Conservation (phyloP, 2,888 invertebrate genomes). For the Eupithecia dodoneata region DNA sequence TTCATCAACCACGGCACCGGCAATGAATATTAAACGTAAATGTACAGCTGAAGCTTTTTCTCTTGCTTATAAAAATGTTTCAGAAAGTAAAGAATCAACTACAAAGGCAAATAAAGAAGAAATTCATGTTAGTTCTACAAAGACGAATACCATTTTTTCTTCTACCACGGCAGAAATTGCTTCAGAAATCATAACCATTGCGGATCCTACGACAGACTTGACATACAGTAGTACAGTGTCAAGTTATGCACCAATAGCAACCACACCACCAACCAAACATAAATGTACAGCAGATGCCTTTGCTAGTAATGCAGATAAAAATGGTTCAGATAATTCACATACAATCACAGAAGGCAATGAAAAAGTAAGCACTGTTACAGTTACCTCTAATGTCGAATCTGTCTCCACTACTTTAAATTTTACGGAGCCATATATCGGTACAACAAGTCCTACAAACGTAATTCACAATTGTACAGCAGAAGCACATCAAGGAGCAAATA, state of each 20-base stretch:
- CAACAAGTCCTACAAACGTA: background rate
- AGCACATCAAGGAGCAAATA: background rate
- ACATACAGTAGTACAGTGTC: background rate
- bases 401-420: background rate
- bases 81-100: background rate
- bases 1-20: background rate
- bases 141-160: background rate
- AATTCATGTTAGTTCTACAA: background rate
- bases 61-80: background rate
- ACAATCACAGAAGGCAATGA: background rate
- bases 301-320: background rate
- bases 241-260: background rate
- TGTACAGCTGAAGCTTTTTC: background rate
- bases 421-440: background rate
- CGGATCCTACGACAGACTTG: background rate
- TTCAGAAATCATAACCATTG: background rate
- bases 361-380: background rate
- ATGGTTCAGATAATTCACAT: background rate
- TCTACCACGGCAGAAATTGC: background rate
- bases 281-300: background rate
- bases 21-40: background rate
- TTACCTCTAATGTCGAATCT: background rate
- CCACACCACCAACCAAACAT: background rate
- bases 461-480: slow-evolving; percentile 5
- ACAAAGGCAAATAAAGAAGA: background rate